Percentiles rank a stretch among this genome's conserved stretches.
These are phyloP conservation scores for Limenitis camilla DNA, from an alignment of 2,888 invertebrate genomes.

Conservation along the genomic window DNA sequence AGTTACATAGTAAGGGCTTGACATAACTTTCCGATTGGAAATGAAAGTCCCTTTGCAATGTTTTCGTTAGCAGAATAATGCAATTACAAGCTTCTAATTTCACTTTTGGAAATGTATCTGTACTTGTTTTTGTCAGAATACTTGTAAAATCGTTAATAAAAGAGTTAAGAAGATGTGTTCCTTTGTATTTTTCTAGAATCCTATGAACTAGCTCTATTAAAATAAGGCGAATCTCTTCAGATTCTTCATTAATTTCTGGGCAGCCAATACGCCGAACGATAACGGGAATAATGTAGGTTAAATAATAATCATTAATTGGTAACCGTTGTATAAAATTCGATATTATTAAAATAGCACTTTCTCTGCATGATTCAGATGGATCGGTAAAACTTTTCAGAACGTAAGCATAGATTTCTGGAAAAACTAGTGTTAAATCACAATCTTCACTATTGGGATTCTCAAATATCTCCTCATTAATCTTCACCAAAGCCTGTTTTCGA, in stretches of 20 bases:
- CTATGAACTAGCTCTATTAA: constrained; percentile 78
- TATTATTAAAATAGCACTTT: constrained; percentile 72
- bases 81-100: constrained; percentile 85
- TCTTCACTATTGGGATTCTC: constrained; percentile 47
- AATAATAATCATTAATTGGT: constrained; percentile 80
- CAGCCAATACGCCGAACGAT: constrained; percentile 85
- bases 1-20: constrained; percentile 81
- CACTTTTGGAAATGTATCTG: constrained; percentile 87
- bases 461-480: constrained; percentile 68
- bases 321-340: constrained; percentile 72
- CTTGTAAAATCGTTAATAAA: constrained; percentile 85
- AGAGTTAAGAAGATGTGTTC: constrained; percentile 73
- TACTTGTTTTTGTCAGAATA: constrained; percentile 81
- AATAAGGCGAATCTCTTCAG: constrained; percentile 87
- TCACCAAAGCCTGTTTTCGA: constrained; percentile 72
- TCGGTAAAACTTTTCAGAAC: constrained; percentile 68
- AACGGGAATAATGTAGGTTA: constrained; percentile 84
- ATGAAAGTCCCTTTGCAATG: constrained; percentile 81
- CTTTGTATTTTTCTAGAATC: constrained; percentile 78
- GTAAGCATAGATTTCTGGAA: constrained; percentile 57
- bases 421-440: constrained; percentile 51
- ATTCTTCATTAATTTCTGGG: constrained; percentile 78
- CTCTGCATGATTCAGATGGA: constrained; percentile 77
- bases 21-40: constrained; percentile 82
- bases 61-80: constrained; percentile 77